A percentile compares a stretch with the other conserved stretches of the same genome.
Evolutionary conservation across 2,888 invertebrate genomes (phyloP).

Genomic region (Pardosa pseudoannulata): DNA sequence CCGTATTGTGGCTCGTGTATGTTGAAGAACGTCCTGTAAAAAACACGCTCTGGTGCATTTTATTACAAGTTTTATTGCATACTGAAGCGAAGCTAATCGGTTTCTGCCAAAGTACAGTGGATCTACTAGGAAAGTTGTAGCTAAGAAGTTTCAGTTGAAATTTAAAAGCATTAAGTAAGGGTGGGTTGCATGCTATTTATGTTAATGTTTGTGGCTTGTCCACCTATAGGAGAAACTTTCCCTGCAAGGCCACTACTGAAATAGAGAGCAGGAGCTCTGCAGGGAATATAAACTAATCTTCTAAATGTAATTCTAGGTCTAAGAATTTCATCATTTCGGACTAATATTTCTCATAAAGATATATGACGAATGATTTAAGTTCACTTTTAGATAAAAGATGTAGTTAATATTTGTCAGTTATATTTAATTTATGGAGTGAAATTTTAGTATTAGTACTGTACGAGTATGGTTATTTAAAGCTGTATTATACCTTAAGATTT

Average conservation of each 20-base stretch:
- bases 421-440: no score
- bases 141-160: not conserved
- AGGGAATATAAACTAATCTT: not conserved
- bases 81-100: conserved; percentile 42
- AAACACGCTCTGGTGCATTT: conserved; percentile 37
- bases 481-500: no score
- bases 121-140: not conserved
- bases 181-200: not conserved
- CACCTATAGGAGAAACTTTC: conserved; percentile 11
- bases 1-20: conserved; percentile 25
- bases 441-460: no score
- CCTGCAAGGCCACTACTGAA: not conserved
- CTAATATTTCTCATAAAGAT: no score
- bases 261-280: not conserved
- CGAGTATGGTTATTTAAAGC: no score
- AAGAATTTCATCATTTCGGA: no score
- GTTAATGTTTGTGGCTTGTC: not conserved
- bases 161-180: not conserved
- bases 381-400: no score
- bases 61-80: conserved; percentile 34
- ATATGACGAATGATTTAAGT: no score
- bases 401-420: no score
- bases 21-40: conserved; percentile 11
- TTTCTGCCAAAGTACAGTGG: not conserved
- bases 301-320: no score